Evolutionary conservation across 1,140 invertebrate genomes (phyloP).

Genomic region (Chironomus striatipennis): DNA sequence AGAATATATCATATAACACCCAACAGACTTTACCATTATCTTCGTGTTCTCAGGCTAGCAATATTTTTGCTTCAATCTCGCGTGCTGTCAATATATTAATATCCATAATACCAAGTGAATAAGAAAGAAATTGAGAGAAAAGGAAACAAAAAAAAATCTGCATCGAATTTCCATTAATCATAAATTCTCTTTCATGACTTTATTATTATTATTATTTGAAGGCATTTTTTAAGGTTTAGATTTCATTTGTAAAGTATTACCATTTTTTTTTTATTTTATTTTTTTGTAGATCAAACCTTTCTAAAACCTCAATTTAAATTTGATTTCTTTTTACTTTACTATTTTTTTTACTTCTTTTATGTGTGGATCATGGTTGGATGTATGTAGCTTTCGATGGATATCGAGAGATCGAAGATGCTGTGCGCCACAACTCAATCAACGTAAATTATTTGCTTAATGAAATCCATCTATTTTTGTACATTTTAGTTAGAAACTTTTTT

Average conservation of each 20-base stretch:
- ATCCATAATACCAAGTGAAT: not conserved
- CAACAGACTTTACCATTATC: no score
- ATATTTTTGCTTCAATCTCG: not conserved
- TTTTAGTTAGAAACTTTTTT: no score
- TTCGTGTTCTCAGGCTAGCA: no score
- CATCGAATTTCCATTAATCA: constrained; percentile 8
- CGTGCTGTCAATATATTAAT: not conserved
- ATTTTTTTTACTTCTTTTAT: no score
- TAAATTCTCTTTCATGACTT: not conserved
- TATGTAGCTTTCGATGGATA: not conserved
- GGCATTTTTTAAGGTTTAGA: no score
- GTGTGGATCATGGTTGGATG: no score
- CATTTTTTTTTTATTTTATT: no score
- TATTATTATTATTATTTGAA: not conserved
- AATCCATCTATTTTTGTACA: no score
- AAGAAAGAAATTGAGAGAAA: no score
- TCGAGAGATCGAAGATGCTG: not conserved
- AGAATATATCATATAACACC: no score
- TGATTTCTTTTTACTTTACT: no score
- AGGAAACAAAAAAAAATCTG: not conserved
- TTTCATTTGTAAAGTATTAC: not conserved
- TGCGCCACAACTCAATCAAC: not conserved
- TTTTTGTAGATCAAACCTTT: constrained; percentile 3
- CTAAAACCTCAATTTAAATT: constrained; percentile 4
- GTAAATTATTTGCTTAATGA: no score